Evolutionary conservation across 1,140 invertebrate species (phyloP), one percentile per base, ranked within the genome.

Genomic region (Polypedilum pembai): DNA sequence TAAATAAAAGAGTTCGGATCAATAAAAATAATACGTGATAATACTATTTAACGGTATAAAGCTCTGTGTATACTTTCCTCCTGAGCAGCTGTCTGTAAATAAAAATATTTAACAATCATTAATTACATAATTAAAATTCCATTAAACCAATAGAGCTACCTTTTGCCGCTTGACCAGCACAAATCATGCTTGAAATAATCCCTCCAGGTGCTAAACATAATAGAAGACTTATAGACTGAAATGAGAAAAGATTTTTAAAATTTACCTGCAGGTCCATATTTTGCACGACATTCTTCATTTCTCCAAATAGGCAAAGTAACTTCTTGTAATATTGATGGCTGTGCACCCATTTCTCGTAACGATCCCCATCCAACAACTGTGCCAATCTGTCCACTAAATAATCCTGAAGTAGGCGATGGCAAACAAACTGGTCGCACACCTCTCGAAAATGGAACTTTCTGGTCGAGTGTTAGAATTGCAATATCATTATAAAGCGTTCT

Each of bases 321-420:
- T 84, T 94, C 90, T 83, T 93, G 92, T 40, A 94, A 84, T 74
- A 92, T 84, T 0, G 88, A 85, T 7, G 92, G 92, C 79, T 94
- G 92, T 0, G 90, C 88, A 21, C 93, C 92, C 83, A 89, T 90
- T 83, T 93, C 92, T 79, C 87, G 84, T 76, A 94, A 83, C 79
- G 90, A 92, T 21, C 92, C 91, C 92, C 92, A 94, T 8, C 92
- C 93, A 73, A 93, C 92, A 5, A 94, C 93, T 0, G 92, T 94
- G 1, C 88, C 92, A 1, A 86, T 85, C 75, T 87, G 86, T 40
- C 91, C 90, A 66, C 87, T 82, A 78, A 91, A 92, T 4, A 86
- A 80, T 20, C 83, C 80, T 45, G 78, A 77, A 0, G 85, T 83
- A 1, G 87, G 87, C 12, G 83, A 81, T 1, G 93, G 92, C 74